Evolutionary conservation across 2,113 vertebrate genomes (phyloP).

Genomic region (Isichthys henryi): DNA sequence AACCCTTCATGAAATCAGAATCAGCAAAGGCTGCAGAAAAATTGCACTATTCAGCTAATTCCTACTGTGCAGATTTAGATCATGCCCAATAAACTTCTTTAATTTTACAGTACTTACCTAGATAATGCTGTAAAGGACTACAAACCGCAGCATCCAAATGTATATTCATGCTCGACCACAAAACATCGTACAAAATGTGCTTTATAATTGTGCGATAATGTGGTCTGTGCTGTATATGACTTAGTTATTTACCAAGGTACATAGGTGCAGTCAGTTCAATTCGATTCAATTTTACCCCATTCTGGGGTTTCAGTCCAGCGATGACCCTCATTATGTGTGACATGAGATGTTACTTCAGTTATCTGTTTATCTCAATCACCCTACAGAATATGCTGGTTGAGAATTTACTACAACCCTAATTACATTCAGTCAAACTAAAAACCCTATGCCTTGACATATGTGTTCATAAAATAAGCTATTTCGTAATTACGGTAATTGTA

Average conservation of each 20-base stretch:
- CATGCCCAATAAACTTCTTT: background rate
- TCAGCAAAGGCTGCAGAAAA: background rate
- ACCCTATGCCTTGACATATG: background rate
- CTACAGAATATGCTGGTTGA: background rate
- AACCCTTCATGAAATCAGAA: background rate
- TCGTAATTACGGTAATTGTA: background rate
- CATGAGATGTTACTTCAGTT: background rate
- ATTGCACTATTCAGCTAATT: background rate
- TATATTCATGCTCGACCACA: background rate
- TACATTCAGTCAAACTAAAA: background rate
- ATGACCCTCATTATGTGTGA: background rate
- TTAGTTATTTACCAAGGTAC: background rate
- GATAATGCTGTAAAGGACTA: background rate
- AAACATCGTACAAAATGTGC: background rate
- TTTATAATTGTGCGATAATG: background rate
- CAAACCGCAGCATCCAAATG: background rate
- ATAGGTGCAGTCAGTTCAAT: background rate
- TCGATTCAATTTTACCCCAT: background rate
- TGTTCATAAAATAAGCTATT: background rate
- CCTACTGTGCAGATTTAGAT: background rate
- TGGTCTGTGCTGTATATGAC: background rate
- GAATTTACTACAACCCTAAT: background rate
- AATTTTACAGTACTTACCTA: background rate
- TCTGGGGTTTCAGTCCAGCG: background rate
- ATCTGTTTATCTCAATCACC: background rate